Conservation (phyloP, 2,113 vertebrate genomes). For the Accipiter virgatus region DNA sequence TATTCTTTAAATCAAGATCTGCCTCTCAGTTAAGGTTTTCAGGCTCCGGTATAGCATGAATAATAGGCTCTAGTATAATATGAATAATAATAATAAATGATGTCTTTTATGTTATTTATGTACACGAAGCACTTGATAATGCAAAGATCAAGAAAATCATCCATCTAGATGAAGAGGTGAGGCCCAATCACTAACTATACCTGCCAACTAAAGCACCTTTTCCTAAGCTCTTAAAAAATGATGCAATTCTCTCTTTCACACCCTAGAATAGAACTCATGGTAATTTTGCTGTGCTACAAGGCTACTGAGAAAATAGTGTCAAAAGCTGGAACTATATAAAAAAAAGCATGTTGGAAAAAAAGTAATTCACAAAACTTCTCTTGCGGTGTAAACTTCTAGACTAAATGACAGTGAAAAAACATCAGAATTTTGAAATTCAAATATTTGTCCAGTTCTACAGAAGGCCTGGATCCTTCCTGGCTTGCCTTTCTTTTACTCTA, state of each 20-base stretch:
- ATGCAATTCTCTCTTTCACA: not conserved
- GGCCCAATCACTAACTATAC: accelerated
- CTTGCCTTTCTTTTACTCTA: not conserved
- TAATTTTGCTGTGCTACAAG: not conserved
- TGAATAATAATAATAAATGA: not conserved
- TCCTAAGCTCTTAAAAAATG: not conserved
- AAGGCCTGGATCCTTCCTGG: not conserved
- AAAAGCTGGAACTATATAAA: not conserved
- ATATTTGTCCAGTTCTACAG: not conserved
- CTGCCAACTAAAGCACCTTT: not conserved
- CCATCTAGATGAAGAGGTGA: not conserved
- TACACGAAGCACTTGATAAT: not conserved
- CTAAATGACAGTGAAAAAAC: not conserved
- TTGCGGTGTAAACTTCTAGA: not conserved
- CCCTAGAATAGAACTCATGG: not conserved
- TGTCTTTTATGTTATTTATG: not conserved
- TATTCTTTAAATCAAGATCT: not conserved
- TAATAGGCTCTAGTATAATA: not conserved
- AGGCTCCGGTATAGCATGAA: not conserved
- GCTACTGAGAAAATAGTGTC: not conserved
- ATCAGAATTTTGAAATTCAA: not conserved
- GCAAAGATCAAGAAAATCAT: not conserved
- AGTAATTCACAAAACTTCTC: not conserved
- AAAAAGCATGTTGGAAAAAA: not conserved
- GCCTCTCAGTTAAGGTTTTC: not conserved